Base-by-base conservation (phyloP, 2,113 vertebrate genomes). In the Cricetomys ansorgei region DNA sequence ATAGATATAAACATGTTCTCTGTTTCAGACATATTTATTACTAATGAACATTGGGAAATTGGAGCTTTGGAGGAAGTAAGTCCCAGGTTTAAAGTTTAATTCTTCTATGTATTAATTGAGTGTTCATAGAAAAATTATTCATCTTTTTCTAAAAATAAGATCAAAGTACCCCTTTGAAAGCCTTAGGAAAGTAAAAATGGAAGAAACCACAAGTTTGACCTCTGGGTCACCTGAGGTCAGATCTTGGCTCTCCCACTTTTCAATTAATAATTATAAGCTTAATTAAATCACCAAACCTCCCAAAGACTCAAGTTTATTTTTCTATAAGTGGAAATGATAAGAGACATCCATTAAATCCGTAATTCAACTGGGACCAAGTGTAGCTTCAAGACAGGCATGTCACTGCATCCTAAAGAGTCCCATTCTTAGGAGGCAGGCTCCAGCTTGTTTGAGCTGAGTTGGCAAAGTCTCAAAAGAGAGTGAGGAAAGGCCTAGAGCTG, bases 1-100 rank as follows among this genome's bases (percentile, higher is more conserved):
- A 40, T 37, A 57, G 72, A 85, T 59, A 77, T 48, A 95, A 95
- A 95, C 55, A 88, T 16, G 50, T 79, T 83, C 89, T 88, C 76
- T 77, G 84, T 43, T 67, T 76, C 72, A 64, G 81, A 86, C 57
- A 45, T 64, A 64, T 23, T 92, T 92, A 86, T 94, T 89, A 69
- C 65, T 83, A 75, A 80, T 57, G 29, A 95, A 50, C 31, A 27
- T 81, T 53, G 53, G 1, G 8, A 48, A 80, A 70, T 48, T 37
- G 7, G n/a, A 27, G 29, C 48, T 76, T 55, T 80, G n/a, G 43
- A 86, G 37, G 48, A 62, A 84, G 16, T 34, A 37, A 90, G 48
- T 57, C 34, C 17, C 84, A 65, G 37, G 21, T 55, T 73, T 59
- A 84, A 94, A 95, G 48, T 15, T 31, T 43, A 43, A 27, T 5